Base-by-base conservation (phyloP, 1,140 invertebrate genomes). In the Ostrea denselamellosa region DNA sequence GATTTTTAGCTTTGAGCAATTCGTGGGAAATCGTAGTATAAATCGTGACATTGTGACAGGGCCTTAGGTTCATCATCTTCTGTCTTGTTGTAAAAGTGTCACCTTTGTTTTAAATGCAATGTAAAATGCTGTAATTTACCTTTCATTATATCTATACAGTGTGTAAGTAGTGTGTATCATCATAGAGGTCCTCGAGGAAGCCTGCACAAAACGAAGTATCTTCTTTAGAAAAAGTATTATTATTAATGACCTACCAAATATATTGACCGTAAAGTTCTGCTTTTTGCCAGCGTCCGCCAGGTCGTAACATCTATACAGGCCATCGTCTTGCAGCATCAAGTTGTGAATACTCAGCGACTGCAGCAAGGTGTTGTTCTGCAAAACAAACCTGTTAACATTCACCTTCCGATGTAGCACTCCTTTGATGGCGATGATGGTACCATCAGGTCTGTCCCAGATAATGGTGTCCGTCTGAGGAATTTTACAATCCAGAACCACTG, bases 281-380 rank as follows among this genome's bases (percentile, higher is more conserved):
- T 68, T 87, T 7, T 53, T 68, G 1, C 17, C 14, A 7, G 53
- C 7, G 54, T 90, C 83, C 12, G 85, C 81, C 8, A 90, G 19
- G 19, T 91, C 88, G 84, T 85, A 90, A 77, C 91, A 91, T 44
- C 68, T 68, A 22, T 90, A 91, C 10, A 54, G 34, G 19, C 88
- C 89, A 34, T 91, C 90, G 22, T 91, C 91, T 62, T 44, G 56
- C n/a, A 90, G 54, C 2, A 83, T 86, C 22, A 91, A 17, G n/a
- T 89, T 71, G 14, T 86, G 87, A 25, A 91, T 88, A n/a, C 87
- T 82, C 10, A 91, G 71, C 14, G 88, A 88, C 56, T 91, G 88
- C n/a, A 34, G 65, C 0, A 88, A 52, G 5, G 52, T 54, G 12
- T 12, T 88, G 5, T 85, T 87, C 62, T 89, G 83, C 25, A 91